phyloP scores from a whole-genome alignment of 2,888 invertebrate species.

The Parapristionchus giblindavisi region DNA sequence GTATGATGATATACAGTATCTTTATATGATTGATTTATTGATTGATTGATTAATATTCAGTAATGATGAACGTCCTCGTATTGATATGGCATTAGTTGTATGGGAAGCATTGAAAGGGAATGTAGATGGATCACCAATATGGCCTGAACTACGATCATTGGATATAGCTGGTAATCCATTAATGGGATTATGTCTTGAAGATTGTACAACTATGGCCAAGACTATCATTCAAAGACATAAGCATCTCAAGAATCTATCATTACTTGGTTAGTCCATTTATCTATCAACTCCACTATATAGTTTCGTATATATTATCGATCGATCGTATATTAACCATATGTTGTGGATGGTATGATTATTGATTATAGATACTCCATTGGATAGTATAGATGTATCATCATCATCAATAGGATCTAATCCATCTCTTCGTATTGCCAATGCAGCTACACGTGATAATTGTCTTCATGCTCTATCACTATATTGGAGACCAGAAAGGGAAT shows the following conservation, averaged over 20 bases:
- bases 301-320: too few relatives aligned
- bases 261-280: constrained; percentile 42
- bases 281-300: not conserved
- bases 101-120: constrained; percentile 42
- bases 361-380: constrained; percentile 52
- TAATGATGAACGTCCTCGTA: constrained; percentile 27
- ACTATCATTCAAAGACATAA: constrained; percentile 48
- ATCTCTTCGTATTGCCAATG: constrained; percentile 45
- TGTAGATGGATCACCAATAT: constrained; percentile 37
- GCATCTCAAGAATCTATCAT: constrained; percentile 45
- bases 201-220: constrained; percentile 46
- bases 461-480: constrained; percentile 49
- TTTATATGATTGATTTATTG: not conserved
- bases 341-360: not conserved
- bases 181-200: constrained; percentile 34
- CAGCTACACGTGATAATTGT: constrained; percentile 45
- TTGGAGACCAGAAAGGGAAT: constrained; percentile 49
- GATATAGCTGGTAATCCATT: constrained; percentile 53
- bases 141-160: constrained; percentile 51
- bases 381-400: constrained; percentile 37
- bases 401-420: constrained; percentile 33
- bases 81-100: constrained; percentile 43
- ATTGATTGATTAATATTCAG: not conserved
- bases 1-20: not conserved
- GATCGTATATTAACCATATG: not conserved